Evolutionary conservation across 2,113 vertebrate species (phyloP).

Genomic region (Dasypus novemcinctus): DNA sequence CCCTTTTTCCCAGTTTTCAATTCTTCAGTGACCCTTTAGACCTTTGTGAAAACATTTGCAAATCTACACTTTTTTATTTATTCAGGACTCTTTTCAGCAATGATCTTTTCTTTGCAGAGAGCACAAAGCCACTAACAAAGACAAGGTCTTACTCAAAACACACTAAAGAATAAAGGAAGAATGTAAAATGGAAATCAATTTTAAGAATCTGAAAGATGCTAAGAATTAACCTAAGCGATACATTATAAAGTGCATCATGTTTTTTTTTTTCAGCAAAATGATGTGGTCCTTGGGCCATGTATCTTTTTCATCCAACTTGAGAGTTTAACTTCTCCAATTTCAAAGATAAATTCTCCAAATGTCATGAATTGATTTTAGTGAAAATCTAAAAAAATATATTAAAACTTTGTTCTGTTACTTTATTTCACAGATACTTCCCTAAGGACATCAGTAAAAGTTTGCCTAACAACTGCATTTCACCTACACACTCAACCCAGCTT

Average conservation of each 20-base stretch:
- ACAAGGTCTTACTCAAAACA: slow-evolving; percentile 17
- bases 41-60: slow-evolving; percentile 57
- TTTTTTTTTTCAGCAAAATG: not conserved
- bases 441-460: not conserved
- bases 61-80: slow-evolving; percentile 38
- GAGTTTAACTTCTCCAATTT: slow-evolving; percentile 49
- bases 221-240: not conserved
- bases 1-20: slow-evolving; percentile 10
- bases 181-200: not conserved
- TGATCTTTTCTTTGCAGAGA: slow-evolving; percentile 37
- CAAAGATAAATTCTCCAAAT: slow-evolving; percentile 11
- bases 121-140: slow-evolving; percentile 35
- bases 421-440: not conserved
- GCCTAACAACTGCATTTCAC: not conserved
- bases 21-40: slow-evolving; percentile 35
- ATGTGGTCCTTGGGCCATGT: not conserved
- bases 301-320: slow-evolving; percentile 12
- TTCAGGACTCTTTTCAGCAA: not conserved
- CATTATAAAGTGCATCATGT: not conserved
- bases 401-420: not conserved
- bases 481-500: not conserved
- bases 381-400: not conserved
- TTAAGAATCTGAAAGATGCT: not conserved
- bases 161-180: not conserved
- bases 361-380: not conserved